Base-by-base conservation (phyloP, 64 coral and sea anemone genomes). In the Montipora foliosa region DNA sequence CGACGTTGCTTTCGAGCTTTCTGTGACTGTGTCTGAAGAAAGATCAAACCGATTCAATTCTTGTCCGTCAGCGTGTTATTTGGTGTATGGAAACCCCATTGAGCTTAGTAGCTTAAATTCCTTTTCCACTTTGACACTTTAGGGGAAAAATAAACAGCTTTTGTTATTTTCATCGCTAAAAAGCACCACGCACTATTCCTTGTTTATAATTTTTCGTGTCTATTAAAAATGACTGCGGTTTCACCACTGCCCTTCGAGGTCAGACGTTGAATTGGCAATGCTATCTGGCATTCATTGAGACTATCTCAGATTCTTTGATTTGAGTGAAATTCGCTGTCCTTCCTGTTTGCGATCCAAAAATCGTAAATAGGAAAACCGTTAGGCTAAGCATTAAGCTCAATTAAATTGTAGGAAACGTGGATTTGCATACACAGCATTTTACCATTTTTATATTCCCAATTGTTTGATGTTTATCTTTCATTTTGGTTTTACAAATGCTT, bases 91-190 rank as follows among this genome's bases (percentile, higher is more conserved):
- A 66, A 17, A 71, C 66, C 60, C 66, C 47, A 24, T 16, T 17
- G 66, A 2, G 82, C 44, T 17, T 13, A 17, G 37, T 44, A 11
- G 45, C 82, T 86, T 86, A 72, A 84, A 46, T 69, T 70, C 16
- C 24, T 49, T 20, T 86, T 86, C 64, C 64, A 69, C 61, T 67
- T 69, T 70, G 45, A 60, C 29, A 83, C 80, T 83, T 84, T 84
- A 67, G 44, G 60, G 60, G 71, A 86, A 82, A 86, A 86, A 86
- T 86, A 86, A 86, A 86, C 82, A 86, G 49, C 82, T 86, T 68
- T 86, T 86, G 82, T 86, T 86, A 86, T 20, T 86, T 70, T 37
- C 82, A 71, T 86, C 64, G 67, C 47, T 15, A 50, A 50, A 13
- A 51, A 78, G 12, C 76, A 49, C 76, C 14, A 51, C 47, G 45